These are phyloP conservation scores for Cebuella pygmaea DNA, from an alignment of 2,797 vertebrate species.

Conservation along the genomic window DNA sequence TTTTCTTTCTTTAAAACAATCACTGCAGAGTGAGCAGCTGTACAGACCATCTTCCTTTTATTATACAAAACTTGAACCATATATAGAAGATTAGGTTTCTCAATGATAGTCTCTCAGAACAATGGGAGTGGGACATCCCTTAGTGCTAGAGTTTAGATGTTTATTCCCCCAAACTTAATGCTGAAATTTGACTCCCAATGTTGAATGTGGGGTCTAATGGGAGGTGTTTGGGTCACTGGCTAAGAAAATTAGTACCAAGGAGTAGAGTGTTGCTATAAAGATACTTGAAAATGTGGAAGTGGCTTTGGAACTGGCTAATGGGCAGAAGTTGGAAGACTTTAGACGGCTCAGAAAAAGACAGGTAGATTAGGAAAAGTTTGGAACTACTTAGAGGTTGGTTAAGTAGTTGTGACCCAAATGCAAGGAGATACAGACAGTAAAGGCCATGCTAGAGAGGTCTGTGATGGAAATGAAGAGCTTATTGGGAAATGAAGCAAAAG, in stretches of 20 bases:
- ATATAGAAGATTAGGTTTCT: slow-evolving; percentile 71
- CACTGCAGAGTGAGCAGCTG: slow-evolving; percentile 60
- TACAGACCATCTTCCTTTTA: slow-evolving; percentile 68
- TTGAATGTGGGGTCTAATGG: background rate
- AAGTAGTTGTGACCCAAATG: background rate
- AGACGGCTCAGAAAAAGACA: background rate
- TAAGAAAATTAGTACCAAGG: background rate
- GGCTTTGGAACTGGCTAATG: background rate
- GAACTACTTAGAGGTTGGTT: background rate
- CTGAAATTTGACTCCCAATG: background rate
- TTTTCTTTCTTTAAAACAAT: background rate
- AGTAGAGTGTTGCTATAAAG: background rate
- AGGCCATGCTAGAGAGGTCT: background rate
- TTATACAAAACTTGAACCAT: slow-evolving; percentile 73
- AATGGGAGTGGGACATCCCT: background rate
- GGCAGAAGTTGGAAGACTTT: background rate
- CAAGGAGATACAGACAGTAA: background rate
- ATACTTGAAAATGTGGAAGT: background rate
- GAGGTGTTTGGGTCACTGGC: background rate
- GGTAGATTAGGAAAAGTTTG: background rate
- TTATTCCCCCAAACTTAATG: background rate
- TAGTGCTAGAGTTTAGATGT: background rate
- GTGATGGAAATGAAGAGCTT: background rate
- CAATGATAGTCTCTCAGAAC: slow-evolving; percentile 75
- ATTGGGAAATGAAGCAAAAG: background rate